phyloP scores from a whole-genome alignment of 2,888 invertebrate genomes.

The Caenorhabditis plicata region DNA sequence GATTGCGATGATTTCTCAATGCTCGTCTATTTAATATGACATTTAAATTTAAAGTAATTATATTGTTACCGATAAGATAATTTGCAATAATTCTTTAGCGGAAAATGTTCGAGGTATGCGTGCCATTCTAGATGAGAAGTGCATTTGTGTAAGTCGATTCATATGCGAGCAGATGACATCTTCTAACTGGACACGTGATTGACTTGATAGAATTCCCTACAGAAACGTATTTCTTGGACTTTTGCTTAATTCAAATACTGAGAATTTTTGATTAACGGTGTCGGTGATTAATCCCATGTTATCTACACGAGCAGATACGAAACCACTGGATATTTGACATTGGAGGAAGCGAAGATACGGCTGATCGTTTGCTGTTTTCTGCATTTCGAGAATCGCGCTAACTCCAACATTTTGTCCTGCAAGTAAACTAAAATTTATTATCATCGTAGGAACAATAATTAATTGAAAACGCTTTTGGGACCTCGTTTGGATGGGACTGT shows the following conservation, averaged over 20 bases:
- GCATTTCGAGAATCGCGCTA: constrained; percentile 45
- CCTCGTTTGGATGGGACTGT: too few relatives aligned
- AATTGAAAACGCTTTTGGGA: too few relatives aligned
- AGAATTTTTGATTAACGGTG: constrained; percentile 56
- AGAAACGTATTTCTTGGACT: too few relatives aligned
- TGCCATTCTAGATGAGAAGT: constrained; percentile 45
- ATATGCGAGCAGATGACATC: constrained; percentile 50
- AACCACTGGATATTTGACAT: constrained; percentile 43
- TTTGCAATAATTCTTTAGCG: constrained; percentile 44
- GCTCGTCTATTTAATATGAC: constrained; percentile 14
- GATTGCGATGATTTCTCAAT: constrained; percentile 13
- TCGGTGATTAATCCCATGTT: constrained; percentile 63
- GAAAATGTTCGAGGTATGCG: constrained; percentile 42
- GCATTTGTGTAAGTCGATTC: constrained; percentile 47
- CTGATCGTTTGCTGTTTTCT: constrained; percentile 51
- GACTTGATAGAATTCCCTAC: constrained; percentile 37
- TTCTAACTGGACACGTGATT: constrained; percentile 44
- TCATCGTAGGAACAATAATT: neutral
- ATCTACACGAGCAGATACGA: constrained; percentile 51
- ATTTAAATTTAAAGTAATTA: constrained; percentile 6
- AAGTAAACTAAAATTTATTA: constrained; percentile 1
- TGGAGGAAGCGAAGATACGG: constrained; percentile 49
- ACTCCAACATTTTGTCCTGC: constrained; percentile 49
- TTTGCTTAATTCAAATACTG: too few relatives aligned
- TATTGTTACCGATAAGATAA: constrained; percentile 31